Conservation (phyloP, 1,140 invertebrate species). For the Aphelenchoides avenae region DNA sequence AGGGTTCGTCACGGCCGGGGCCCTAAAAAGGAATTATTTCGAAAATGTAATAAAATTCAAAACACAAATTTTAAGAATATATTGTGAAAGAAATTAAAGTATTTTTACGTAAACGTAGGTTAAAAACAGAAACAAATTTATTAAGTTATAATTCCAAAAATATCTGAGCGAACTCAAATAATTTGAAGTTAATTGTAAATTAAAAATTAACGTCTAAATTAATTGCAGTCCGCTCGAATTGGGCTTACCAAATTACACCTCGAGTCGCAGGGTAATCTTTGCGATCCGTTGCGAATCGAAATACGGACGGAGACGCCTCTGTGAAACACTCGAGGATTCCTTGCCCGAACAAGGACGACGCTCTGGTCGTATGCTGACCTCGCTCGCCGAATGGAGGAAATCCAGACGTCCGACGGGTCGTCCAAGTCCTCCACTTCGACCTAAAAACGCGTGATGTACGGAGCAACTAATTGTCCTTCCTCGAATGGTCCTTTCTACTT, state of each 20-base stretch:
- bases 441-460: no score
- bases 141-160: no score
- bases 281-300: slow-evolving; percentile 32
- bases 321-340: slow-evolving; percentile 44
- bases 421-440: slow-evolving; percentile 50
- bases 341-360: slow-evolving; percentile 52
- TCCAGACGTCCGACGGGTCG: slow-evolving; percentile 47
- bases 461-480: no score
- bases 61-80: not conserved
- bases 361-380: slow-evolving; percentile 54
- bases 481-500: no score
- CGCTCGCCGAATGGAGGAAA: slow-evolving; percentile 48
- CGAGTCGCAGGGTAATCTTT: slow-evolving; percentile 37
- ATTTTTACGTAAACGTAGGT: no score
- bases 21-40: slow-evolving; percentile 33
- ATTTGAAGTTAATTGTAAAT: no score
- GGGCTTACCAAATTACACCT: slow-evolving; percentile 43
- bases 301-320: slow-evolving; percentile 45
- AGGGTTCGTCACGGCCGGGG: slow-evolving; percentile 31
- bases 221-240: slow-evolving; percentile 4
- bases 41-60: slow-evolving; percentile 7
- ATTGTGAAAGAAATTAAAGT: no score
- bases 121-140: no score
- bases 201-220: no score
- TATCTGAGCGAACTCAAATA: no score